Evolutionary conservation across 2,113 vertebrate genomes (phyloP), one percentile per base, ranked within the genome.

Genomic region (Myxocyprinus asiaticus): DNA sequence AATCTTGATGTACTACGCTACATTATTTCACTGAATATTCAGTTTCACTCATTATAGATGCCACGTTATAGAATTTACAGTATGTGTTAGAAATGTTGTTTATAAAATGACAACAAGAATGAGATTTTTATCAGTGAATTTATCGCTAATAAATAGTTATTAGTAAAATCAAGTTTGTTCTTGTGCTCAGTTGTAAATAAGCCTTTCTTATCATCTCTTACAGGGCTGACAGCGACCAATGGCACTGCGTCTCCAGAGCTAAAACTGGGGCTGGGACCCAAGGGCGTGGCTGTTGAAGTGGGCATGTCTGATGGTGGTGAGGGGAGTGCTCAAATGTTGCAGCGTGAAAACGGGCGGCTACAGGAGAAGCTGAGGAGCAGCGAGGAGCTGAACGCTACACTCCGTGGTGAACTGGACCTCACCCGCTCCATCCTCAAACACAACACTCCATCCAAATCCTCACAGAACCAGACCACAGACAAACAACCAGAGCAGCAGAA

Each of bases 351-450:
- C 77, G 71, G 77, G 0, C 81, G 83, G 17, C 88, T 94, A 51
- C 88, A 87, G 76, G 89, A 93, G 65, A 88, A 90, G 85, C 91
- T 94, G 79, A 92, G 80, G 73, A 81, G 79, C 90, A 93, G 88
- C n/a, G 84, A 91, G 80, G 88, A 93, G 63, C 88, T 94, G 42
- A 94, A 91, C 42, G 43, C 82, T 50, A 91, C 86, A 33, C 89
- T 94, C 69, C 89, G 88, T 61, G 88, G 84, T 17, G 93, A 94
- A 69, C 89, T 94, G 66, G 88, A 93, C 67, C 90, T 94, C 75
- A 91, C 92, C 12, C 85, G 87, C 43, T 92, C 92, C 2, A 86
- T 94, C 44, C 88, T 93, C 81, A 86, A 88, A 50, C 88, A 33
- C 22, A 33, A 33, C 22, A 33, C 22, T 33, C 22, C 22, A 33